These are phyloP conservation scores for Beris morrisii DNA, from an alignment of 2,888 invertebrate genomes.

Conservation along the genomic window DNA sequence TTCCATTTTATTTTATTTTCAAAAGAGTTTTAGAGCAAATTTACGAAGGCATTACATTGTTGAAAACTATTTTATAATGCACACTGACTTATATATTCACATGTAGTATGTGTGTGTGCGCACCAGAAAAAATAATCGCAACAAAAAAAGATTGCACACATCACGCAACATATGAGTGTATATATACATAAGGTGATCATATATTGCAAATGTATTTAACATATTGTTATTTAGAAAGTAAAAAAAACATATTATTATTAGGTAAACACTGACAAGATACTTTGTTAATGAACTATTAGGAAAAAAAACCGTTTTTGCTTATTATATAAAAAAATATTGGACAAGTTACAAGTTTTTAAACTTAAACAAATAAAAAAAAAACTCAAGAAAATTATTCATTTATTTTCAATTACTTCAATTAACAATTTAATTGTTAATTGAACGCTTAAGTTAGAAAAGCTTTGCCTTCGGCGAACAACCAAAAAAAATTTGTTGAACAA, in stretches of 20 bases:
- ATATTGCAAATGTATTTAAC: slow-evolving; percentile 4
- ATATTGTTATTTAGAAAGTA: slow-evolving; percentile 28
- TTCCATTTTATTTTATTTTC: slow-evolving; percentile 1
- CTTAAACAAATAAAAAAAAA: neutral
- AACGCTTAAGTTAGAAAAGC: slow-evolving; percentile 31
- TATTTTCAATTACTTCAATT: slow-evolving; percentile 4
- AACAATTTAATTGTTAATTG: slow-evolving; percentile 30
- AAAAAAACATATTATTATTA: slow-evolving; percentile 27
- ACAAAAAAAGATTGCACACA: slow-evolving; percentile 21
- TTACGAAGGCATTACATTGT: slow-evolving; percentile 28
- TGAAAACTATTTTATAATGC: slow-evolving; percentile 10
- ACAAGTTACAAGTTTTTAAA: neutral
- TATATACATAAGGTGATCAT: slow-evolving; percentile 27
- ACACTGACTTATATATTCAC: slow-evolving; percentile 20
- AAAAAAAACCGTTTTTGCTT: slow-evolving; percentile 6
- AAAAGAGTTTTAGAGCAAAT: slow-evolving; percentile 30
- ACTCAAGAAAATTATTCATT: neutral
- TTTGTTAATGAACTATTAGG: slow-evolving; percentile 26
- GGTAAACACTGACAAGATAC: slow-evolving; percentile 10
- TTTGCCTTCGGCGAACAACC: neutral
- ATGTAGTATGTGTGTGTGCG: slow-evolving; percentile 27
- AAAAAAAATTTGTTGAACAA: slow-evolving; percentile 12
- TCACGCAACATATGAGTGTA: slow-evolving; percentile 19
- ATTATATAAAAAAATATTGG: neutral
- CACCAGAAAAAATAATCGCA: slow-evolving; percentile 21